phyloP scores from a whole-genome alignment of 1,140 invertebrate species.

The Frieseomelitta varia region DNA sequence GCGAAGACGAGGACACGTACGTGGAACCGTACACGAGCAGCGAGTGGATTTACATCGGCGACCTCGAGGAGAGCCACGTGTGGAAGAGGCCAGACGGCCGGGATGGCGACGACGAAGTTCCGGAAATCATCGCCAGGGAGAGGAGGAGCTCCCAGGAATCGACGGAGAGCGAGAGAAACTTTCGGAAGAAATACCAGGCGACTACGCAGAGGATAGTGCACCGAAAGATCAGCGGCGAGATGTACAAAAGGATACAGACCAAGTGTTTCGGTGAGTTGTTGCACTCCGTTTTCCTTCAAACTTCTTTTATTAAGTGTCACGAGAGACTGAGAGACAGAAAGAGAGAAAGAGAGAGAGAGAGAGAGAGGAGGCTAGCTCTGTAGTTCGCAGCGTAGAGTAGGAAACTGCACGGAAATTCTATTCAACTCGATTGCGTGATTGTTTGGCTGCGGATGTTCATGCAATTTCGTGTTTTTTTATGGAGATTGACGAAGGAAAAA shows the following conservation, averaged over 20 bases:
- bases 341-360: too few species aligned
- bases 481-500: too few species aligned
- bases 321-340: too few species aligned
- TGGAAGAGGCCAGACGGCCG: constrained; percentile 85
- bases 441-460: too few species aligned
- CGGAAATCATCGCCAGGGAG: constrained; percentile 75
- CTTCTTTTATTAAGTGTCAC: neutral
- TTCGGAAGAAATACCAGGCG: constrained; percentile 92
- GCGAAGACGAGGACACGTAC: constrained; percentile 87
- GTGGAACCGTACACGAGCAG: constrained; percentile 87
- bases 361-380: neutral
- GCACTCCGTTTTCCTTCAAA: neutral
- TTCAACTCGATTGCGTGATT: too few species aligned
- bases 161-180: constrained; percentile 93
- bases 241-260: constrained; percentile 92
- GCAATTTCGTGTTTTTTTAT: too few species aligned
- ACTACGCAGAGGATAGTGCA: constrained; percentile 95
- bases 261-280: constrained; percentile 89
- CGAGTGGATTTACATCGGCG: constrained; percentile 90
- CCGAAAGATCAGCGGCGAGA: constrained; percentile 94
- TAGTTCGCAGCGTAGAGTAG: neutral
- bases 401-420: neutral
- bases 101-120: constrained; percentile 76
- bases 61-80: constrained; percentile 87
- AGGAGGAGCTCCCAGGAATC: constrained; percentile 86